A percentile compares a stretch with the other conserved stretches of the same genome.
Evolutionary conservation across 2,797 vertebrate species (phyloP).

Genomic region (Scarus forsteni): DNA sequence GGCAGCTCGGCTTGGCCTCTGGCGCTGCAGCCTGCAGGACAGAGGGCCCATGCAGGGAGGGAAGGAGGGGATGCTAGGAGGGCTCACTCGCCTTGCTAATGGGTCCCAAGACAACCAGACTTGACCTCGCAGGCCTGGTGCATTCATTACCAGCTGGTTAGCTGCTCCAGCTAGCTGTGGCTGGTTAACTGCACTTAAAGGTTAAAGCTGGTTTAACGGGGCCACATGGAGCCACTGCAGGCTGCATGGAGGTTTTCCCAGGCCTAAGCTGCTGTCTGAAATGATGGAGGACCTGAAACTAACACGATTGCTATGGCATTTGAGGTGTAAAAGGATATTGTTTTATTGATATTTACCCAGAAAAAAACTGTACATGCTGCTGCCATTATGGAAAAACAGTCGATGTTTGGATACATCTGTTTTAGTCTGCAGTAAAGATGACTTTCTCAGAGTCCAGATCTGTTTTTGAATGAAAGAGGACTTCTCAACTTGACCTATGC

Average conservation of each 20-base stretch:
- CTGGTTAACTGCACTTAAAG: slow-evolving; percentile 51
- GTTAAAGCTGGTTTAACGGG: slow-evolving; percentile 46
- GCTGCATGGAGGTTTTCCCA: not conserved
- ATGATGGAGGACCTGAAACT: too few species aligned
- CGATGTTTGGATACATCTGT: too few species aligned
- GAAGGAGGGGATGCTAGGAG: slow-evolving; percentile 26
- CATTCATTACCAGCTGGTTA: slow-evolving; percentile 81
- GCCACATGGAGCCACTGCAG: not conserved
- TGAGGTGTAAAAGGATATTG: too few species aligned
- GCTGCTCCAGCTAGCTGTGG: slow-evolving; percentile 38
- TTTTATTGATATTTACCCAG: too few species aligned
- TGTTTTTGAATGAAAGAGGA: too few species aligned
- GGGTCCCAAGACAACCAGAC: slow-evolving; percentile 77
- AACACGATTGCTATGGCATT: too few species aligned
- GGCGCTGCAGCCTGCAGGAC: slow-evolving; percentile 66
- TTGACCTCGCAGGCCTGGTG: slow-evolving; percentile 76
- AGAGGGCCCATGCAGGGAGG: slow-evolving; percentile 43
- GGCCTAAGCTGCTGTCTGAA: not conserved
- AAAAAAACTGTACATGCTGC: too few species aligned
- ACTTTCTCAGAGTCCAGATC: too few species aligned
- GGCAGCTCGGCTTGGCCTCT: slow-evolving; percentile 59
- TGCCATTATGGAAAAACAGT: too few species aligned
- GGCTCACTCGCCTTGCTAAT: slow-evolving; percentile 75
- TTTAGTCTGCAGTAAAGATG: too few species aligned
- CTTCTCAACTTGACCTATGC: too few species aligned